These are phyloP conservation scores for Pseudotriccus pelzelni DNA, from an alignment of 2,797 vertebrate species.

Conservation along the genomic window DNA sequence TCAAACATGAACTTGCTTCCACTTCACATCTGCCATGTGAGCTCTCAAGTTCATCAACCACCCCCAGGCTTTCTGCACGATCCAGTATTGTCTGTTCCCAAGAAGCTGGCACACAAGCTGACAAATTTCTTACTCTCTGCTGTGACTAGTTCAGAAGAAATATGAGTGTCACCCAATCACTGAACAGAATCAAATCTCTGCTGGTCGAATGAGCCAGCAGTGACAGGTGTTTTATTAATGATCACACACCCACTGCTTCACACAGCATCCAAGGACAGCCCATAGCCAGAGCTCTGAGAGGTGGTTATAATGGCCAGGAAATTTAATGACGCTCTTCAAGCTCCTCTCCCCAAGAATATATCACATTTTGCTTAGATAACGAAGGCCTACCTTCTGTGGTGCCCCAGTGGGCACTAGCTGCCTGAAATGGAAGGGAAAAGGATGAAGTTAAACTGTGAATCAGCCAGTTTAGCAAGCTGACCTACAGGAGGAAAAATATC, in stretches of 20 bases:
- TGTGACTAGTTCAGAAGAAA: background rate
- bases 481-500: background rate
- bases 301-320: background rate
- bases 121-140: background rate
- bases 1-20: background rate
- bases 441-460: conserved; percentile 38
- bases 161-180: background rate
- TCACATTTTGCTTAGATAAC: conserved; percentile 2
- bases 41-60: background rate
- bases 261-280: background rate
- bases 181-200: background rate
- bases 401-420: conserved; percentile 49
- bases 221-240: background rate
- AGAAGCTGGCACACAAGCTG: background rate
- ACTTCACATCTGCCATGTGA: background rate
- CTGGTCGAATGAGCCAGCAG: background rate
- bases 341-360: background rate
- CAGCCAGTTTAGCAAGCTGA: conserved; percentile 7
- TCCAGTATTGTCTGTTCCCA: background rate
- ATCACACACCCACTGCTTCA: background rate
- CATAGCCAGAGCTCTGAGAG: background rate
- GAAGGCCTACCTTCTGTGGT: conserved; percentile 39
- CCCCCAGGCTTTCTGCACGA: background rate
- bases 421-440: conserved; percentile 59
- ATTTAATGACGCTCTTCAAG: background rate